Percentiles rank a stretch among this genome's conserved stretches.
Evolutionary conservation across 2,797 vertebrate genomes (phyloP).

Genomic region (Cyclura pinguis): DNA sequence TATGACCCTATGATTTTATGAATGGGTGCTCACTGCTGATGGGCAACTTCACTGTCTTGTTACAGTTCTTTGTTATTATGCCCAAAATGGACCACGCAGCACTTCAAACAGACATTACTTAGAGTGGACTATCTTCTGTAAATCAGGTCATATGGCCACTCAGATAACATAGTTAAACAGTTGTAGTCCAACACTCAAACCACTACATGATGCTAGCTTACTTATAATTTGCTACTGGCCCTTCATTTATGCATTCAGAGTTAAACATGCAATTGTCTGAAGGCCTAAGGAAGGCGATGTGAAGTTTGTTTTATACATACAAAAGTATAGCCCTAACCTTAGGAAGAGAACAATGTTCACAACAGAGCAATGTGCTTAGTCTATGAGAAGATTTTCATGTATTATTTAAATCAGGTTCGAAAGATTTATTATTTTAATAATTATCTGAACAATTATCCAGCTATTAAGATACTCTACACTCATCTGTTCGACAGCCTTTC

Average conservation of each 20-base stretch:
- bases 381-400: slow-evolving; percentile 11
- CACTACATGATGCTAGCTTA: neutral
- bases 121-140: too few species aligned
- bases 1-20: too few species aligned
- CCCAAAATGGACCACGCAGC: too few species aligned
- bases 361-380: neutral
- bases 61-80: too few species aligned
- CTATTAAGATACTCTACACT: slow-evolving; percentile 21
- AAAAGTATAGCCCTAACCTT: neutral
- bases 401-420: slow-evolving; percentile 35
- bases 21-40: too few species aligned
- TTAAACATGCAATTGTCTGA: neutral
- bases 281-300: neutral
- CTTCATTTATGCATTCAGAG: neutral
- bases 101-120: too few species aligned
- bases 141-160: too few species aligned
- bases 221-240: neutral
- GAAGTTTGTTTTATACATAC: neutral
- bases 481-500: slow-evolving; percentile 35
- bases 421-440: slow-evolving; percentile 50
- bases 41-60: too few species aligned
- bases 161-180: too few species aligned
- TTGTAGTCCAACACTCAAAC: neutral
- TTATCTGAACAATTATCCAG: slow-evolving; percentile 35
- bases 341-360: neutral